Base-by-base conservation (phyloP, 1,140 invertebrate genomes). In the Drosophila suzukii region DNA sequence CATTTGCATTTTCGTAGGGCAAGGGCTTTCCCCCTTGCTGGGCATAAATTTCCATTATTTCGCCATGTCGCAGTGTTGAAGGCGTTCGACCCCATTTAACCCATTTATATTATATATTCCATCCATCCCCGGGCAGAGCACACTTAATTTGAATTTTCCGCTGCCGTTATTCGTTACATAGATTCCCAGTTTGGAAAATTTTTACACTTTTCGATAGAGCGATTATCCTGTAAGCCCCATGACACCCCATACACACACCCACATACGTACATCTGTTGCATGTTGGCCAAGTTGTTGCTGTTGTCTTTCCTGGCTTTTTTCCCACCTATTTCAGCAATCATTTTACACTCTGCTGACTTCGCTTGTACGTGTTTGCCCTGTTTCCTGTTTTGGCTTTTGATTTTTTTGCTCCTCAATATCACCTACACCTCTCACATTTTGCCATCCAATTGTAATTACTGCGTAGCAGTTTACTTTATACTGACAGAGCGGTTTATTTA, bases 21-120 rank as follows among this genome's bases (percentile, higher is more conserved):
- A 47, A 62, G 58, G 36, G 76, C 41, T 44, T 32, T 30, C 30
- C 39, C n/a, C 27, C 20, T 15, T 30, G 11, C 43, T 30, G 34
- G 47, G 82, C 75, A 78, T 68, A 68, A 66, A 81, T 86, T 86
- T 85, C 47, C 78, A 84, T 84, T 81, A 70, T 66, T 74, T 66
- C n/a, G 34, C 62, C 49, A 39, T 38, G 58, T 41, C 34, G 24
- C 55, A 15, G 41, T 56, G 32, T 55, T 32, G 27, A 51, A 15
- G 36, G 57, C 62, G 36, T 68, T 60, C 44, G 17, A 62, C 77
- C 51, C 54, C 49, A 57, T 78, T 78, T 61, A 55, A 60, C 53
- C 50, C 55, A 56, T 27, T 20, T 47, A 71, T 59, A 56, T 57
- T 81, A 27, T 27, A 27, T 27, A 27, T 27, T 27, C 27, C 27